Evolutionary conservation across 1,140 invertebrate species (phyloP).

Genomic region (Drosophila tani): DNA sequence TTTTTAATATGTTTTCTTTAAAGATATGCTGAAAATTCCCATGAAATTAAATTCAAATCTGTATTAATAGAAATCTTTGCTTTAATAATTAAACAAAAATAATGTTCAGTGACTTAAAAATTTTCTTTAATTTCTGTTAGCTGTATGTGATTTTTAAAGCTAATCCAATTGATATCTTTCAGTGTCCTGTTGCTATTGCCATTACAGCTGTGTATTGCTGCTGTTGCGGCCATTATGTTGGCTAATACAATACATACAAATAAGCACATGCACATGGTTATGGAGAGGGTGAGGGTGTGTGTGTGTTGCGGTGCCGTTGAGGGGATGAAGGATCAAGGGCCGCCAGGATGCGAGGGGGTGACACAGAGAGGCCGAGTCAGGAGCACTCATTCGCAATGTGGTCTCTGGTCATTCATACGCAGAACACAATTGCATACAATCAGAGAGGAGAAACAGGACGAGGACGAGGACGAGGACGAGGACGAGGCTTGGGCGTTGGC

Average conservation of each 20-base stretch:
- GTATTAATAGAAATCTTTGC: no score
- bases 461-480: slow-evolving; percentile 24
- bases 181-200: slow-evolving; percentile 28
- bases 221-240: slow-evolving; percentile 74
- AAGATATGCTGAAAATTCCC: background rate
- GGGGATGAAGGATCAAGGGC: slow-evolving; percentile 10
- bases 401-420: slow-evolving; percentile 82
- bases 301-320: slow-evolving; percentile 6
- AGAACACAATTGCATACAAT: slow-evolving; percentile 80
- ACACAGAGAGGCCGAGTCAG: slow-evolving; percentile 48
- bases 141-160: no score
- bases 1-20: background rate
- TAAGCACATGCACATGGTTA: slow-evolving; percentile 67
- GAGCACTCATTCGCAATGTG: slow-evolving; percentile 81
- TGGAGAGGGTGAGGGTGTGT: slow-evolving; percentile 20
- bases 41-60: no score
- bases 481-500: slow-evolving; percentile 69
- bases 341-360: slow-evolving; percentile 2
- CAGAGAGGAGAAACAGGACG: slow-evolving; percentile 42
- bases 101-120: no score
- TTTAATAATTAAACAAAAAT: no score
- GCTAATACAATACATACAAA: slow-evolving; percentile 83
- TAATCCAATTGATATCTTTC: background rate
- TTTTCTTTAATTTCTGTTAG: no score
- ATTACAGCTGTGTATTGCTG: slow-evolving; percentile 49